Base-by-base conservation (phyloP, 2,888 invertebrate species). In the Volucella inflata region DNA sequence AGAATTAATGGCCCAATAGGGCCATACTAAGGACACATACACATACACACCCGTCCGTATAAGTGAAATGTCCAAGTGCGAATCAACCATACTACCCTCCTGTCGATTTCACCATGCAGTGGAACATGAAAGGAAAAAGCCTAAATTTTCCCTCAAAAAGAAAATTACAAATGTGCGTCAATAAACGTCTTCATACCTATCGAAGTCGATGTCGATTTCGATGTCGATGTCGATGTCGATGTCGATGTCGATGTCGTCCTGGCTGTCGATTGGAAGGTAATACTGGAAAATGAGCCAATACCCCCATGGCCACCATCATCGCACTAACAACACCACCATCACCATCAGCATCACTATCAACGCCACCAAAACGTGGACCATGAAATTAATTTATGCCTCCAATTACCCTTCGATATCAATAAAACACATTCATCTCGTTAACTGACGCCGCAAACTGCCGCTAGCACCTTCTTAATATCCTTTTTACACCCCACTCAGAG, bases 361-460 rank as follows among this genome's bases (percentile, higher is more conserved):
- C 55, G 9, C 44, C 59, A 50, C 57, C 64, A 17, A 76, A 85
- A 67, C 70, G 67, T 90, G 90, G 91, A 89, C 91, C 90, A 90
- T 91, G 91, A 91, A 92, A 92, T 92, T 92, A 91, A 92, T 92
- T 92, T 92, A 92, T 92, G 91, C 91, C 89, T 90, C 91, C 91
- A 91, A 92, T 92, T 91, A 91, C 91, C 90, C 90, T 90, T 89
- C 90, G 89, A 90, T 90, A 91, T 91, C 91, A 91, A 92, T 92
- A 92, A 92, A 92, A 91, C 91, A 91, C 91, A 91, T 91, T 91
- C 89, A 89, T 89, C 89, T 89, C 85, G 85, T 85, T 85, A 85
- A 85, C 85, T 85, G 85, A 85, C 72, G 85, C 85, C 80, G 50
- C 85, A 85, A 85, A 85, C 76, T 85, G 84, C 84, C 84, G 67